Base-by-base conservation (phyloP, 2,888 invertebrate species). In the Lycaena phlaeas region DNA sequence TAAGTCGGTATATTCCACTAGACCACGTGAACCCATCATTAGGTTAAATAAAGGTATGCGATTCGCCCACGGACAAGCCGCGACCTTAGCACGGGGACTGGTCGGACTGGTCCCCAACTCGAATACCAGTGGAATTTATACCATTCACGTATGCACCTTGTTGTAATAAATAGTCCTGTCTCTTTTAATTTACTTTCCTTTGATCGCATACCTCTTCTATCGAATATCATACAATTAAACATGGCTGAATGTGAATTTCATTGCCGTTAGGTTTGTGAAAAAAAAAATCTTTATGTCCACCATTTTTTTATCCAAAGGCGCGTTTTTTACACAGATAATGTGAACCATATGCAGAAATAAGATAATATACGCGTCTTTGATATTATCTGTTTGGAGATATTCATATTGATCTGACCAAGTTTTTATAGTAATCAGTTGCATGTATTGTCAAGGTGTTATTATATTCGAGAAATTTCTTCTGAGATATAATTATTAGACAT, bases 61-160 rank as follows among this genome's bases (percentile, higher is more conserved):
- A 73, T 72, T 69, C 68, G 65, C 68, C 65, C 58, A 59, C 64
- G 63, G 69, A 71, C 71, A 72, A 68, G 62, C 60, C 51, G 60
- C 74, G 78, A 78, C 81, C 78, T 78, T 74, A 73, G 63, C 64
- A n/a, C n/a, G 53, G 52, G 57, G 65, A 79, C 79, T 72, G 70
- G 81, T 78, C 58, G 49, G 64, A 76, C 78, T 60, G 66, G 76
- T 76, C 63, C 54, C 55, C 51, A 31, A n/a, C n/a, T n/a, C 46
- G 27, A 46, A 41, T 44, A 46, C 40, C 28, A 37, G 39, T 52
- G 68, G 71, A 71, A 74, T 73, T 66, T 66, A 68, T 62, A 67
- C 64, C 18, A 30, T 30, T 30, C 15, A 17, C 28, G 12, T 11
- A 5, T 18, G 22, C 34, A 34, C 34, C 34, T 34, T 34, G 34